These are phyloP conservation scores for Microtus pennsylvanicus DNA, from an alignment of 2,113 vertebrate genomes.

Conservation along the genomic window DNA sequence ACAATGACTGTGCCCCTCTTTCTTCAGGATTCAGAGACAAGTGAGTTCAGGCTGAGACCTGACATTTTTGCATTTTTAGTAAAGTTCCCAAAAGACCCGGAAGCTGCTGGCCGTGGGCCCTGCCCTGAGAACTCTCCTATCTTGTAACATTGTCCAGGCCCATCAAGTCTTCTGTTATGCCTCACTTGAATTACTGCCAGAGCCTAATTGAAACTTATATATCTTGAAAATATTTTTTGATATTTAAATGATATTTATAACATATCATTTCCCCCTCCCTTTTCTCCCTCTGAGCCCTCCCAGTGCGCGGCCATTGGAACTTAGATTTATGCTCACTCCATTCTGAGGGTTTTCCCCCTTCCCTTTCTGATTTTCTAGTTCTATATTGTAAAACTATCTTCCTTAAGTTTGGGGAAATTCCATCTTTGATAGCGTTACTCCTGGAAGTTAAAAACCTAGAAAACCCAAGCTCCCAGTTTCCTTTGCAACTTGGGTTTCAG, in stretches of 20 bases:
- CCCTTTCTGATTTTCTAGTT: background rate
- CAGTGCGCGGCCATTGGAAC: background rate
- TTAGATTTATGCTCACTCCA: background rate
- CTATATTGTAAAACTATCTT: background rate
- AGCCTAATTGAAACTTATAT: background rate
- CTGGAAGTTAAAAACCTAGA: background rate
- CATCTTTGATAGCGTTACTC: background rate
- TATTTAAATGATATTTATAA: too few relatives aligned
- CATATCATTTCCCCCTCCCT: background rate
- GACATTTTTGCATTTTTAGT: conserved; percentile 29
- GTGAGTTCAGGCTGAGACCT: background rate
- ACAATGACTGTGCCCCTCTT: background rate
- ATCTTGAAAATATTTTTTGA: background rate
- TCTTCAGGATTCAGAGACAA: background rate
- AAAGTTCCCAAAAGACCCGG: background rate
- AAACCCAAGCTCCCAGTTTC: background rate
- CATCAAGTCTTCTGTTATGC: background rate
- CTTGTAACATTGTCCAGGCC: accelerated
- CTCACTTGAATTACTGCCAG: background rate
- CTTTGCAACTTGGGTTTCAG: background rate
- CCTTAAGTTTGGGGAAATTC: background rate
- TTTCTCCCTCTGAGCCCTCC: background rate
- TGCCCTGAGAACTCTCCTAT: background rate
- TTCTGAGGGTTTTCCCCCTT: background rate
- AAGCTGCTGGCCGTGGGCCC: background rate